phyloP scores from a whole-genome alignment of 2,888 invertebrate species.

The Azorinus chamasolen region DNA sequence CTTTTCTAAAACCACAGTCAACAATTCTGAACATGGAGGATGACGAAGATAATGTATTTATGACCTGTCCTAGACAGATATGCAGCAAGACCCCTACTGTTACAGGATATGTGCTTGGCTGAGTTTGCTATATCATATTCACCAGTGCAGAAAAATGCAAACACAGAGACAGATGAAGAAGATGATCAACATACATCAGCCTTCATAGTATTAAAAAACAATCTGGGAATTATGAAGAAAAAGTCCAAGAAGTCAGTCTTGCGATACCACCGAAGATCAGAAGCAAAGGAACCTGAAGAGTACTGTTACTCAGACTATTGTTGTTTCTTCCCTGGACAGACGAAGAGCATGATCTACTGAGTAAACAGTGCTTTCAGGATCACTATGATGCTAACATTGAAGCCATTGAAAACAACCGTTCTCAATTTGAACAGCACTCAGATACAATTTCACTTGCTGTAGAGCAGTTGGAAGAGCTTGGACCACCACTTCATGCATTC shows the following conservation, averaged over 20 bases:
- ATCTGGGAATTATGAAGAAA: constrained; percentile 44
- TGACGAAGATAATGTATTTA: constrained; percentile 33
- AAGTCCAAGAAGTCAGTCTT: constrained; percentile 26
- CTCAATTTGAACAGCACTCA: constrained; percentile 16
- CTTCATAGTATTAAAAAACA: constrained; percentile 6
- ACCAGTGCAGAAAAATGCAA: background rate
- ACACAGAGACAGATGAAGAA: background rate
- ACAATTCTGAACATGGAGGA: constrained; percentile 39
- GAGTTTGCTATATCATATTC: constrained; percentile 22
- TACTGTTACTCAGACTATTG: constrained; percentile 37
- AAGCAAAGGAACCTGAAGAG: constrained; percentile 26
- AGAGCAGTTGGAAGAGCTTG: constrained; percentile 25
- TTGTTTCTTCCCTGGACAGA: constrained; percentile 39
- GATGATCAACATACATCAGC: background rate
- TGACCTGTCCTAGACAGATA: constrained; percentile 35
- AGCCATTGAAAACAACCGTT: background rate
- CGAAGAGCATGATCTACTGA: constrained; percentile 17
- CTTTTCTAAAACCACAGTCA: constrained; percentile 44
- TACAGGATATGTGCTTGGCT: constrained; percentile 32
- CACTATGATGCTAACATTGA: constrained; percentile 3
- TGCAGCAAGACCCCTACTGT: constrained; percentile 14
- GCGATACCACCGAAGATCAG: constrained; percentile 32
- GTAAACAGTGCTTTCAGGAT: constrained; percentile 2
- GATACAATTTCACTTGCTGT: constrained; percentile 16
- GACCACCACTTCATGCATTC: constrained; percentile 29